Base-by-base conservation (phyloP, 2,888 invertebrate genomes). In the Pterostichus madidus region DNA sequence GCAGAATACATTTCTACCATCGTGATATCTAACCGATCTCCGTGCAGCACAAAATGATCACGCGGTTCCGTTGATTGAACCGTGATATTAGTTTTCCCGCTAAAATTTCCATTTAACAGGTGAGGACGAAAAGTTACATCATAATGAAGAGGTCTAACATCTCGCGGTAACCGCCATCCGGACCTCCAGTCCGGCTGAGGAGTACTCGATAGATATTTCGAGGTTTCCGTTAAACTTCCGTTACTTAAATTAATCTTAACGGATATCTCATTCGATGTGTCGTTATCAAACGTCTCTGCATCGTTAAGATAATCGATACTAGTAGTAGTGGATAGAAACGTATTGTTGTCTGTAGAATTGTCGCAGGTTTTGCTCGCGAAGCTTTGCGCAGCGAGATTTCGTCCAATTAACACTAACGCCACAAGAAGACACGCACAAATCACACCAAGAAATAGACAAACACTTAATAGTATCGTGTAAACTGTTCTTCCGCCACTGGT, bases 111-210 rank as follows among this genome's bases (percentile, higher is more conserved):
- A n/a, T 89, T 89, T 11, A 90, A 89, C 73, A 96, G 90, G 87
- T 94, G 91, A 0, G 95, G 95, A 80, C 92, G 90, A 78, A 95
- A 88, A 13, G 90, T 91, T 5, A 96, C 88, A 80, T 94, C 92
- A 86, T 96, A 96, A 83, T 92, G 92, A 2, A 91, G 84, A 0
- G 95, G 95, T 13, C 89, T 89, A 0, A 94, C 91, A 71, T 92
- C 91, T 7, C 89, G 88, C 0, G 94, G 93, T 73, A 96, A 89
- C 56, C 95, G 92, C 85, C 90, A 91, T 7, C 68, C 68, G 2
- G 81, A 81, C 13, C 81, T 15, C 75, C 81, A 75, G 49, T 81
- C 81, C 24, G 81, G 73, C 0, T 15, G n/a, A 3, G 49, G 32
- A 8, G 56, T 73, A 10, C 17, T 81, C 39, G 39, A 39, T 2